Conservation (phyloP, 2,797 vertebrate species). For the Tangara arthus region DNA sequence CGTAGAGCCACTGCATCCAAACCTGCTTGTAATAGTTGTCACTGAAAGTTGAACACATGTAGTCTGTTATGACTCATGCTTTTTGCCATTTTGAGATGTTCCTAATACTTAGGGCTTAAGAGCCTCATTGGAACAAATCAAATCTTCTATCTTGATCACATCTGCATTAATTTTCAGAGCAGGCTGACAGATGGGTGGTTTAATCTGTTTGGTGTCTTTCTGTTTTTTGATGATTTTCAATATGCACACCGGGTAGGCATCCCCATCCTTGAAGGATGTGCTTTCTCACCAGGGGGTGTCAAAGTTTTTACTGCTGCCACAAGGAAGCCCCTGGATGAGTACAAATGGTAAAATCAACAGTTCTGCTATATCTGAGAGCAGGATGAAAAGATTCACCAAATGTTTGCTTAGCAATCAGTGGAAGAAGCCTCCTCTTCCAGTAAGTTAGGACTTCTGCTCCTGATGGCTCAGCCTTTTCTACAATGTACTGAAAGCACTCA, state of each 20-base stretch:
- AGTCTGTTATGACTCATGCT: fast-evolving
- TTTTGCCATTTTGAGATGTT: background rate
- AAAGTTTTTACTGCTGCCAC: background rate
- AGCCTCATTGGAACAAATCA: background rate
- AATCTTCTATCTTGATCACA: background rate
- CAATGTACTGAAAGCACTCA: background rate
- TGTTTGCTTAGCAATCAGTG: background rate
- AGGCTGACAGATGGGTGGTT: background rate
- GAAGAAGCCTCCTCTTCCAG: background rate
- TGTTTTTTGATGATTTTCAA: background rate
- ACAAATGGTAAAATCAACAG: background rate
- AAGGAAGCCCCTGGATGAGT: background rate
- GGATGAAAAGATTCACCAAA: background rate
- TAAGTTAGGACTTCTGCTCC: background rate
- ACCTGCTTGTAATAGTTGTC: background rate
- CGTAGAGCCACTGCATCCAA: background rate
- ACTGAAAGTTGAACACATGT: background rate
- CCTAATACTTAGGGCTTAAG: background rate
- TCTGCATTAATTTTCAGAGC: background rate
- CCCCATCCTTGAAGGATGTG: background rate
- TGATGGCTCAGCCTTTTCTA: background rate
- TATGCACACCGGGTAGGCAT: background rate
- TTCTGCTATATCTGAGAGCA: background rate
- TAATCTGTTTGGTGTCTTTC: background rate
- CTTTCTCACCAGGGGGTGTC: background rate